A percentile compares a stretch with the other conserved stretches of the same genome.
Evolutionary conservation across 1,140 invertebrate species (phyloP).

Genomic region (Aphis gossypii): DNA sequence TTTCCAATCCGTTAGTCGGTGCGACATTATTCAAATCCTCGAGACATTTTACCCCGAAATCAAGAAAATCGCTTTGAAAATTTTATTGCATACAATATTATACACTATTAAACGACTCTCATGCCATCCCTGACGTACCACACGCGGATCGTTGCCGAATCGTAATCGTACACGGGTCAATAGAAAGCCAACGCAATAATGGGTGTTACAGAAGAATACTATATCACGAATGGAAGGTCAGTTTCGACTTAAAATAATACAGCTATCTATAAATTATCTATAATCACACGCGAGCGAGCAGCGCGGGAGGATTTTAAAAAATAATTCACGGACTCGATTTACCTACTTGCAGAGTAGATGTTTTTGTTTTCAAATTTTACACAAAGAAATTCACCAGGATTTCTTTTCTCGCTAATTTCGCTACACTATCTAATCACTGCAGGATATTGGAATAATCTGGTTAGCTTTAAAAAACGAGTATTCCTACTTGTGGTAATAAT

Average conservation of each 20-base stretch:
- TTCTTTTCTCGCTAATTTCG: neutral
- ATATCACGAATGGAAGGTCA: constrained; percentile 53
- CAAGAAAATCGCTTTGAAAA: neutral
- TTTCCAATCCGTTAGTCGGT: constrained; percentile 45
- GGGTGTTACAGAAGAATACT: constrained; percentile 45
- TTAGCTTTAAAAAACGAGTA: neutral
- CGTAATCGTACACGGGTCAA: neutral
- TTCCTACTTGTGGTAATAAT: neutral
- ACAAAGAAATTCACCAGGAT: neutral
- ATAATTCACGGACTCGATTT: neutral
- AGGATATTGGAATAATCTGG: neutral
- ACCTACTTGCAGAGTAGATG: neutral
- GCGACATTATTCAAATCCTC: constrained; percentile 21
- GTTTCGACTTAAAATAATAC: neutral
- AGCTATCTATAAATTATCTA: neutral
- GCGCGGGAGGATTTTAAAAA: neutral
- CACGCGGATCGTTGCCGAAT: neutral
- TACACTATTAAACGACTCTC: neutral
- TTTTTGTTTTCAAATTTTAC: neutral
- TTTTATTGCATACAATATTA: neutral
- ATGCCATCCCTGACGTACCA: neutral
- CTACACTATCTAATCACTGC: neutral
- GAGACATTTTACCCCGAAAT: neutral
- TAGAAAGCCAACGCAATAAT: neutral
- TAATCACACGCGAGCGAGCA: neutral